These are phyloP conservation scores for Ectemnius continuus DNA, from an alignment of 2,888 invertebrate species.

Conservation along the genomic window DNA sequence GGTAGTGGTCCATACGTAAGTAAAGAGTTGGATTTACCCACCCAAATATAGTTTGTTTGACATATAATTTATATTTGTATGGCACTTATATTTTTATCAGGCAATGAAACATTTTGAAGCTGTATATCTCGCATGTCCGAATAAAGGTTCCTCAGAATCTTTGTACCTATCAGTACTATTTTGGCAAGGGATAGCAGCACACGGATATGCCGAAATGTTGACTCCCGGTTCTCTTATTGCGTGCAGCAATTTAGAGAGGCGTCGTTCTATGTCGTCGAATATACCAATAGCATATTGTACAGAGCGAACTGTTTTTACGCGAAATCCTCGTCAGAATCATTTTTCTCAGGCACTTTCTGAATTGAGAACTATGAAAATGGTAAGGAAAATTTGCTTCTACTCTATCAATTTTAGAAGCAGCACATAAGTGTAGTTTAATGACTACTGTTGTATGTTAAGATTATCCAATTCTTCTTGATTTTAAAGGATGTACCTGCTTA, in stretches of 20 bases:
- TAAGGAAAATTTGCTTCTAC: too few species aligned
- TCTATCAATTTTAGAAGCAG: too few species aligned
- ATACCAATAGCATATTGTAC: conserved; percentile 82
- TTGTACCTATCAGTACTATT: conserved; percentile 78
- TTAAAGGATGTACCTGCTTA: conserved; percentile 42
- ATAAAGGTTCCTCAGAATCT: conserved; percentile 53
- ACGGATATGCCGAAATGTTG: conserved; percentile 80
- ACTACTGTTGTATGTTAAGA: too few species aligned
- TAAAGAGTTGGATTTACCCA: neutral
- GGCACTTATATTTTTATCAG: conserved; percentile 44
- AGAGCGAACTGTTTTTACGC: conserved; percentile 82
- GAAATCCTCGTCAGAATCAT: conserved; percentile 80
- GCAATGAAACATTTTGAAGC: conserved; percentile 75
- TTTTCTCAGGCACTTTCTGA: conserved; percentile 78
- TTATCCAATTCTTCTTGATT: too few species aligned
- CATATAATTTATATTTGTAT: neutral
- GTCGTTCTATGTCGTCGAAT: conserved; percentile 78
- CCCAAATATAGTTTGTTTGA: neutral
- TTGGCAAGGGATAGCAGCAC: conserved; percentile 76
- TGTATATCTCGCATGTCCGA: conserved; percentile 68
- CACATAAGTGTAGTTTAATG: too few species aligned
- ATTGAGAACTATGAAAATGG: conserved; percentile 69
- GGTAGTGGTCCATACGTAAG: conserved; percentile 78
- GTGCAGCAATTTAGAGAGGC: conserved; percentile 83
- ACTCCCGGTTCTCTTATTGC: conserved; percentile 81